Evolutionary conservation across 2,888 invertebrate genomes (phyloP).

Genomic region (Pharmacophagus antenor): DNA sequence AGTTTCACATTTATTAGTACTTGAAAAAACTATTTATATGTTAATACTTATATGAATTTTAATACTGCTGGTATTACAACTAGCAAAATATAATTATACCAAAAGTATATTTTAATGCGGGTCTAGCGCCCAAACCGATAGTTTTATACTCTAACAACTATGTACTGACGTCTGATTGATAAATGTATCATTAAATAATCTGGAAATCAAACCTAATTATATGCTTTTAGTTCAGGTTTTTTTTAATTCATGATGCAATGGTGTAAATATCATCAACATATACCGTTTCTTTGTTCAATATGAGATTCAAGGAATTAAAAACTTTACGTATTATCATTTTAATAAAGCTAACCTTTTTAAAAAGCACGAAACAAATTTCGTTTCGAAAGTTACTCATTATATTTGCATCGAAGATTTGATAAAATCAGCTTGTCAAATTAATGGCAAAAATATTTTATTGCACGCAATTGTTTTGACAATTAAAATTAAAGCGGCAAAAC

Average conservation of each 20-base stretch:
- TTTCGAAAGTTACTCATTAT: slow-evolving; percentile 2
- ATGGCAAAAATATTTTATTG: slow-evolving; percentile 15
- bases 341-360: slow-evolving; percentile 1
- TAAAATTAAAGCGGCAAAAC: slow-evolving; percentile 27
- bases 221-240: slow-evolving; percentile 7
- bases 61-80: slow-evolving; percentile 8
- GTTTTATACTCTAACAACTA: slow-evolving; percentile 1
- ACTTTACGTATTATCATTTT: neutral
- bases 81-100: slow-evolving; percentile 19
- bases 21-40: neutral
- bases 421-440: slow-evolving; percentile 28
- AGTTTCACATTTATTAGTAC: too few species aligned
- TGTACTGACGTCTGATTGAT: slow-evolving; percentile 20
- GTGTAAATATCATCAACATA: neutral
- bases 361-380: neutral
- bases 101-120: slow-evolving; percentile 8
- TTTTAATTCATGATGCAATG: slow-evolving; percentile 11
- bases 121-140: neutral
- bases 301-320: neutral
- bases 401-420: slow-evolving; percentile 24
- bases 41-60: slow-evolving; percentile 1
- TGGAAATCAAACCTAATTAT: slow-evolving; percentile 14
- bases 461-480: slow-evolving; percentile 30
- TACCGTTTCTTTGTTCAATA: neutral
- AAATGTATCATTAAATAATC: slow-evolving; percentile 21